Evolutionary conservation across 2,113 vertebrate species (phyloP), one percentile per base, ranked within the genome.

Genomic region (Periophthalmodon schlosseri): DNA sequence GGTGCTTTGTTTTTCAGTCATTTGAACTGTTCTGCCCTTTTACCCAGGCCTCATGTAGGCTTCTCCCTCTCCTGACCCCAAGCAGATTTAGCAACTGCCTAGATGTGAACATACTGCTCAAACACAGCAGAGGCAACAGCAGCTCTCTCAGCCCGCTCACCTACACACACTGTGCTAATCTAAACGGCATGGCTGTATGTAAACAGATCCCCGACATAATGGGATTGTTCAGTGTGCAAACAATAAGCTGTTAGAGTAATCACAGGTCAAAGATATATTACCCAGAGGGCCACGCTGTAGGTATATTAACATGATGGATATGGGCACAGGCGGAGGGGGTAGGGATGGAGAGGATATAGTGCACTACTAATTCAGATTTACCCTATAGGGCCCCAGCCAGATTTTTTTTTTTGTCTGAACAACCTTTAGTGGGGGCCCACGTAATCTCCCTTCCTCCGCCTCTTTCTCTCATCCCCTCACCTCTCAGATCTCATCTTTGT

Each of bases 221-320:
- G 89, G 91, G 89, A 93, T 91, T 93, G 91, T 94, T 92, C 89
- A 81, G 83, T 91, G 90, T 89, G 89, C 87, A 94, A 93, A 93
- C 93, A 94, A 89, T 94, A 91, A 90, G 91, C 87, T 93, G 90
- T 92, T 93, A 92, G 89, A 84, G 84, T 92, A 94, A 93, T 93
- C 91, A 93, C 89, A 91, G 87, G 86, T 88, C 92, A 94, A 85
- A 90, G 75, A 80, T 87, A 92, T 91, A 91, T 89, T 90, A 89
- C 91, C 90, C 79, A 82, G 61, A 89, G 86, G 75, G 86, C 87
- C 83, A 75, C 47, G 77, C 84, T 86, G 85, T 84, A 90, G 90
- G 84, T 91, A 88, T 91, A 90, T 88, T 91, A 92, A 91, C 85
- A 86, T 86, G 89, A 90, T 92, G 88, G 87, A 93, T 93, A 92